Conservation (phyloP, 2,113 vertebrate species). For the Nymphicus hollandicus region DNA sequence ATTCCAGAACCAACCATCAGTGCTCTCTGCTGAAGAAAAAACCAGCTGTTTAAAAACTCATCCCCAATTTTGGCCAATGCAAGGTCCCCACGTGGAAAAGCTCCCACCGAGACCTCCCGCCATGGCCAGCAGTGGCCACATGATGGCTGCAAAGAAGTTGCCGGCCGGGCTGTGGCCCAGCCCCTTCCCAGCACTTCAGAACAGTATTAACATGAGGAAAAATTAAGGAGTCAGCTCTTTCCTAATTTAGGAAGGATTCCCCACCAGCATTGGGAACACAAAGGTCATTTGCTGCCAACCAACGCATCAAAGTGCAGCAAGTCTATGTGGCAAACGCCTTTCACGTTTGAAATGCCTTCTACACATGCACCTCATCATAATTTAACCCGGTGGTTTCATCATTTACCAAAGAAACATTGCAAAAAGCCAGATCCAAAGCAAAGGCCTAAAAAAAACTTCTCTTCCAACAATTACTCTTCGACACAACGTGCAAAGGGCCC, state of each 20-base stretch:
- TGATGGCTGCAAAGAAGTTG: background rate
- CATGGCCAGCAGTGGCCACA: background rate
- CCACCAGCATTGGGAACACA: background rate
- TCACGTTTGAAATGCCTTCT: background rate
- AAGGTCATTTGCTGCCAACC: background rate
- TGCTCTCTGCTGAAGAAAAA: background rate
- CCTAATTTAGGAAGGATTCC: background rate
- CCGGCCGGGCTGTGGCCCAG: accelerated
- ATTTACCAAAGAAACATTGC: background rate
- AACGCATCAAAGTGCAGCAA: background rate
- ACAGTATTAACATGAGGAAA: background rate
- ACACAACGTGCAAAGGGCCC: background rate
- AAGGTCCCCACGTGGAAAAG: background rate
- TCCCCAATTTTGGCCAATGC: background rate
- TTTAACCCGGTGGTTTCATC: background rate
- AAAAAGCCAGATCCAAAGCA: background rate
- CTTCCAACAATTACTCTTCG: background rate
- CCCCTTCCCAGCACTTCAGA: background rate
- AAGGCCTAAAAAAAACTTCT: background rate
- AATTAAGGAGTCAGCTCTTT: background rate
- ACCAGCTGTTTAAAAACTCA: background rate
- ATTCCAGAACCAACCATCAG: background rate
- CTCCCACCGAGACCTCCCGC: background rate
- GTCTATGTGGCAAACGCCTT: background rate
- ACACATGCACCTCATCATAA: background rate